These are phyloP conservation scores for Tetrapedia diversipes DNA, from an alignment of 2,888 invertebrate genomes.

Conservation along the genomic window DNA sequence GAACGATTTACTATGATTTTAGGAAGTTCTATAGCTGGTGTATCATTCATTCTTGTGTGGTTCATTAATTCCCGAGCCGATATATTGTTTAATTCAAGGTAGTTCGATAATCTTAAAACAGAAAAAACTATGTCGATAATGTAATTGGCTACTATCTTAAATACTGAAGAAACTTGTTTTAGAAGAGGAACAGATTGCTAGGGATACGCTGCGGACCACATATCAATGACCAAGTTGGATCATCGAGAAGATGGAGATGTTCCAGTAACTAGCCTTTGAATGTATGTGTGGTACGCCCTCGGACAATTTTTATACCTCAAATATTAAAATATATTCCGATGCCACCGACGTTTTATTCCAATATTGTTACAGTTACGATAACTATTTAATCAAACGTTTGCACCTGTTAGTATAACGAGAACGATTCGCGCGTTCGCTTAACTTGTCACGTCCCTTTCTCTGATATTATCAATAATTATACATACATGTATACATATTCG, in stretches of 20 bases:
- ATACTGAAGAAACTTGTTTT: conserved; percentile 30
- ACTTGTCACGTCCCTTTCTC: conserved; percentile 22
- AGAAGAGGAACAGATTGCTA: conserved; percentile 76
- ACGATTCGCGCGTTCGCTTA: conserved; percentile 22
- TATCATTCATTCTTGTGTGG: conserved; percentile 84
- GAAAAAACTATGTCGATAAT: neutral
- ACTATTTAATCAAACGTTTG: conserved; percentile 36
- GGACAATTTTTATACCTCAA: conserved; percentile 70
- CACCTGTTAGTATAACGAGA: conserved; percentile 40
- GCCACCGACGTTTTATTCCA: conserved; percentile 33
- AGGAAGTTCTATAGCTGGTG: conserved; percentile 83
- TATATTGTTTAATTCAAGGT: conserved; percentile 82
- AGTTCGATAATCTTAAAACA: conserved; percentile 33
- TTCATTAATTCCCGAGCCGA: conserved; percentile 84
- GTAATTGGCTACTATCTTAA: conserved; percentile 5
- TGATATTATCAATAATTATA: conserved; percentile 27
- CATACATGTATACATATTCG: neutral
- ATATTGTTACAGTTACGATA: conserved; percentile 1
- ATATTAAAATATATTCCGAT: conserved; percentile 45
- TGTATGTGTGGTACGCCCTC: conserved; percentile 80
- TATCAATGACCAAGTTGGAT: conserved; percentile 77
- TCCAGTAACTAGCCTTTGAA: conserved; percentile 77
- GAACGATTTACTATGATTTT: conserved; percentile 85
- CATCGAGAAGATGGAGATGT: conserved; percentile 70
- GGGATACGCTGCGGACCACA: conserved; percentile 79